Base-by-base conservation (phyloP, 1,140 invertebrate genomes). In the Chironomus tepperi region DNA sequence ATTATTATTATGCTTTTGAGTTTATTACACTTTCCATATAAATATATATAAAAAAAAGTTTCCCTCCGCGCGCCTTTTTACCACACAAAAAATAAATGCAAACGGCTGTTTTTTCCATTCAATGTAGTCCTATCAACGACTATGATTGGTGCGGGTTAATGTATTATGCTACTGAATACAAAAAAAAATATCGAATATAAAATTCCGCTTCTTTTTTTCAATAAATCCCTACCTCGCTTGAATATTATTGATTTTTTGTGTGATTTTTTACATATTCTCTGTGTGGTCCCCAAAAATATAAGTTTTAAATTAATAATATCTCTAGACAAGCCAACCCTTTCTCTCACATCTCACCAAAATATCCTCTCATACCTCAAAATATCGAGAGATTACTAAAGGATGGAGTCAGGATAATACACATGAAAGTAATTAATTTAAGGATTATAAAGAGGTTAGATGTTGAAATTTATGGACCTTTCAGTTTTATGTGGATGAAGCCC, bases 301-400 rank as follows among this genome's bases (percentile, higher is more conserved):
- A 18, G 10, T n/a, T 18, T 70, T 70, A 18, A 70, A 70, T 70
- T 70, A 70, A 70, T 70, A 70, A 70, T 70, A 21, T 15, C 12
- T 15, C 16, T 70, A 70, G 65, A 70, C 65, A 57, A 10, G 47
- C 47, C 47, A 57, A 57, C 47, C 47, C 47, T n/a, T 57, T 57
- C n/a, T 57, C n/a, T 57, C 24, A 34, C 24, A 34, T 2, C 24
- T 34, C 24, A n/a, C 24, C 24, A 34, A 34, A 34, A 34, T 2
- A 2, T 34, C 24, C 1, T 34, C 24, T 5, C 24, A 34, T 5
- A 34, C 24, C 24, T 2, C 24, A 34, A 34, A 34, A 34, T 34
- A 34, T 34, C 24, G 24, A 34, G 24, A 34, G 24, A 34, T 34
- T 34, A 34, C 24, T 34, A 5, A 34, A 34, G 24, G 24, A 34